Conservation (phyloP, 2,888 invertebrate species). For the Patella pellucida region DNA sequence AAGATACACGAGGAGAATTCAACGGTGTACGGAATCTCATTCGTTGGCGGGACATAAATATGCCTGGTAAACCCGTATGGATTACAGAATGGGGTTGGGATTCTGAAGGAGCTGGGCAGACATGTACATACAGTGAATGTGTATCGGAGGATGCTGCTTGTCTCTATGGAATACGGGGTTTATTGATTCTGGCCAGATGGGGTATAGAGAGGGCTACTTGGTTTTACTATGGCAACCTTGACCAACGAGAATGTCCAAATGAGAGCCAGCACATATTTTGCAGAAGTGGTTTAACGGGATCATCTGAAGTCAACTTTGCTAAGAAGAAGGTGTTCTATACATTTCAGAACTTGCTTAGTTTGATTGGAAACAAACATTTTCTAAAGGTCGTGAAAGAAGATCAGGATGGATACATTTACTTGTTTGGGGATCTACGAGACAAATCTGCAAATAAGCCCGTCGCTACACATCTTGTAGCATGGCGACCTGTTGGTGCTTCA, state of each 20-base stretch:
- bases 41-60: slow-evolving; percentile 50
- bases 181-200: slow-evolving; percentile 41
- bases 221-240: slow-evolving; percentile 47
- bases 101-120: slow-evolving; percentile 41
- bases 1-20: slow-evolving; percentile 46
- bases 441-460: neutral
- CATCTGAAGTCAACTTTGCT: slow-evolving; percentile 34
- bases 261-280: slow-evolving; percentile 40
- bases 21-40: slow-evolving; percentile 44
- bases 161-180: slow-evolving; percentile 47
- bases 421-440: slow-evolving; percentile 30
- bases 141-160: slow-evolving; percentile 47
- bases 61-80: slow-evolving; percentile 48
- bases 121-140: slow-evolving; percentile 47
- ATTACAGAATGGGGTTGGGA: slow-evolving; percentile 61
- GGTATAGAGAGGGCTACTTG: slow-evolving; percentile 44
- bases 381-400: slow-evolving; percentile 41
- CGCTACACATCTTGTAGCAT: slow-evolving; percentile 46
- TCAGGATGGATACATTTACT: slow-evolving; percentile 42
- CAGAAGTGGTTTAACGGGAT: slow-evolving; percentile 46
- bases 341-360: slow-evolving; percentile 39
- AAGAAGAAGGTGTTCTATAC: slow-evolving; percentile 48
- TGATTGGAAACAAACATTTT: slow-evolving; percentile 43
- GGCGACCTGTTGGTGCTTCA: slow-evolving; percentile 43
- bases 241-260: slow-evolving; percentile 27